A percentile compares a stretch with the other conserved stretches of the same genome.
These are phyloP conservation scores for Babyrousa celebensis DNA, from an alignment of 2,797 vertebrate genomes.

Conservation along the genomic window DNA sequence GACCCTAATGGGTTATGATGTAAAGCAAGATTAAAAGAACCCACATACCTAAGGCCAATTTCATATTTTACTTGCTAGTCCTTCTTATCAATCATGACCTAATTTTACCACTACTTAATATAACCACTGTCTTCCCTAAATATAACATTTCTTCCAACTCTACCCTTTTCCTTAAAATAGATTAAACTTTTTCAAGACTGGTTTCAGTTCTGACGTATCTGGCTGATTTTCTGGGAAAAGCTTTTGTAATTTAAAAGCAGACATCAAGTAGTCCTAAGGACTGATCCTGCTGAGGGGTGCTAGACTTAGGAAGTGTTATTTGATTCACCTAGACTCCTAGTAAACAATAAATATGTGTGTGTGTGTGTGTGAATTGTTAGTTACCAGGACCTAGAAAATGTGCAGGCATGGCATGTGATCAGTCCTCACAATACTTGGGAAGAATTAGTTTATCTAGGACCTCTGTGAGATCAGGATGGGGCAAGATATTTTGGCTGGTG, in stretches of 20 bases:
- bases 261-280: neutral
- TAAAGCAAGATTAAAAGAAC: constrained; percentile 42
- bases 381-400: neutral
- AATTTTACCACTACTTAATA: constrained; percentile 14
- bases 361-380: neutral
- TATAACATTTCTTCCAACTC: constrained; percentile 34
- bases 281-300: neutral
- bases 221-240: constrained; percentile 5
- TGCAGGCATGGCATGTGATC: neutral
- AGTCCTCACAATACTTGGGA: neutral
- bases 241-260: constrained; percentile 50
- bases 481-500: neutral
- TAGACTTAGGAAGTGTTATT: constrained; percentile 19
- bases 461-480: neutral
- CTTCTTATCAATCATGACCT: neutral
- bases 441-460: neutral
- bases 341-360: neutral
- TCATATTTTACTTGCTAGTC: constrained; percentile 2
- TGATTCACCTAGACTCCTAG: neutral
- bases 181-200: constrained; percentile 44
- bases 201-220: constrained; percentile 15
- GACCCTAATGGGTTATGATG: neutral
- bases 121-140: neutral
- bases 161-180: neutral
- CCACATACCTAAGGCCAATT: neutral